Evolutionary conservation across 2,888 invertebrate species (phyloP).

Genomic region (Hybos culiciformis): DNA sequence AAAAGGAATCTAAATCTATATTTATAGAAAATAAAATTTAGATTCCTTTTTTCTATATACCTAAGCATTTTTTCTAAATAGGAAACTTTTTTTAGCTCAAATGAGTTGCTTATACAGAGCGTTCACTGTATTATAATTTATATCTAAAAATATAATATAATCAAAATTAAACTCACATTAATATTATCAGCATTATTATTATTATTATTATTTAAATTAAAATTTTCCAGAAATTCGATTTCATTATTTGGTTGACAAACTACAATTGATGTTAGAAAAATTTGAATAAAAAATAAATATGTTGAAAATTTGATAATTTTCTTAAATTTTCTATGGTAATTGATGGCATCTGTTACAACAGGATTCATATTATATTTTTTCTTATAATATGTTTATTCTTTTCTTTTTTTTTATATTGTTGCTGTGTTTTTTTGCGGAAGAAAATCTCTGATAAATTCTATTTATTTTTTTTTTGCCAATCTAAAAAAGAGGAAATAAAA

Average conservation of each 20-base stretch:
- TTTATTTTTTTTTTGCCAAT: neutral
- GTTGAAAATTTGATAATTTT: neutral
- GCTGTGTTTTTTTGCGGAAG: neutral
- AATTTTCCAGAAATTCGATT: conserved; percentile 2
- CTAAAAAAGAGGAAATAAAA: neutral
- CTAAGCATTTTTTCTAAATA: no score
- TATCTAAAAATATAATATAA: no score
- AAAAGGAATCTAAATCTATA: no score
- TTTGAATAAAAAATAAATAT: neutral
- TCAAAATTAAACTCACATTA: no score
- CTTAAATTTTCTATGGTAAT: neutral
- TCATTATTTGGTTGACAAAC: neutral
- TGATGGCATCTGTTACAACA: conserved; percentile 1
- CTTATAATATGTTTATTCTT: neutral
- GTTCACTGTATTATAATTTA: no score
- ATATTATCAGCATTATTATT: no score
- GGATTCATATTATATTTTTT: neutral
- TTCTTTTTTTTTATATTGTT: neutral
- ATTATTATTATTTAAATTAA: no score
- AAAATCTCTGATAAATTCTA: neutral
- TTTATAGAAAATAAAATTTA: no score
- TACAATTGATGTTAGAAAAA: neutral
- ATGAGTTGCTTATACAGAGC: no score
- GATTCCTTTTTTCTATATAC: no score
- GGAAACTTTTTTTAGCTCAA: no score